Evolutionary conservation across 1,140 invertebrate species (phyloP).

Genomic region (Belonocnema kinseyi): DNA sequence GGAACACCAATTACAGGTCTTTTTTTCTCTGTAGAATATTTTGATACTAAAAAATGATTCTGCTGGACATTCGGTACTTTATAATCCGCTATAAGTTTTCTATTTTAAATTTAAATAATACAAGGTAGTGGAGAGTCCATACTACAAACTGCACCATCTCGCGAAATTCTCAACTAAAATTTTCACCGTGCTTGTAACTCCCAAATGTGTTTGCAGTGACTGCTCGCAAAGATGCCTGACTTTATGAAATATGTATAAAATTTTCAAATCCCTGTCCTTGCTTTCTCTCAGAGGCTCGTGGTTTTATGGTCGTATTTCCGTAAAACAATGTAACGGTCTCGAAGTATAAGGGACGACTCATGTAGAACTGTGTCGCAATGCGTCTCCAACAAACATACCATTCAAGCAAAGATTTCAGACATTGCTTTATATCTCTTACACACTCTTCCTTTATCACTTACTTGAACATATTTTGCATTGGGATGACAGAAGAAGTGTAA

Average conservation of each 20-base stretch:
- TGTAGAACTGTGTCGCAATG: slow-evolving; percentile 25
- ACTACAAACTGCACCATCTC: slow-evolving; percentile 1
- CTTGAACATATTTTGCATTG: background rate
- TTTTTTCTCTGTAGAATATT: too few species aligned
- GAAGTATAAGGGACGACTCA: background rate
- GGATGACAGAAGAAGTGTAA: background rate
- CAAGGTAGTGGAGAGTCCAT: background rate
- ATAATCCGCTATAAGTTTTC: too few species aligned
- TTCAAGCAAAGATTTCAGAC: slow-evolving; percentile 1
- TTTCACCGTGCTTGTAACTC: slow-evolving; percentile 18
- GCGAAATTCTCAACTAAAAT: background rate
- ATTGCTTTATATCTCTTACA: slow-evolving; percentile 18
- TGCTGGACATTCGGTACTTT: too few species aligned
- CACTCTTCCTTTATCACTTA: background rate
- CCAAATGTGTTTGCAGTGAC: background rate
- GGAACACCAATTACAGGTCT: too few species aligned
- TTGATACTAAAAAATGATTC: too few species aligned
- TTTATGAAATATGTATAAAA: slow-evolving; percentile 28
- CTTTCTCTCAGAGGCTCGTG: background rate
- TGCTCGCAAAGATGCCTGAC: slow-evolving; percentile 13
- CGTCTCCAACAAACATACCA: slow-evolving; percentile 4
- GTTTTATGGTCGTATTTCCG: slow-evolving; percentile 24
- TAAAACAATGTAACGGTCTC: slow-evolving; percentile 25
- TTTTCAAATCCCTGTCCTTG: slow-evolving; percentile 4
- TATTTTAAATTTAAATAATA: too few species aligned